Evolutionary conservation across 2,888 invertebrate species (phyloP), one percentile per base, ranked within the genome.

Genomic region (Ichneumoninae sp.): DNA sequence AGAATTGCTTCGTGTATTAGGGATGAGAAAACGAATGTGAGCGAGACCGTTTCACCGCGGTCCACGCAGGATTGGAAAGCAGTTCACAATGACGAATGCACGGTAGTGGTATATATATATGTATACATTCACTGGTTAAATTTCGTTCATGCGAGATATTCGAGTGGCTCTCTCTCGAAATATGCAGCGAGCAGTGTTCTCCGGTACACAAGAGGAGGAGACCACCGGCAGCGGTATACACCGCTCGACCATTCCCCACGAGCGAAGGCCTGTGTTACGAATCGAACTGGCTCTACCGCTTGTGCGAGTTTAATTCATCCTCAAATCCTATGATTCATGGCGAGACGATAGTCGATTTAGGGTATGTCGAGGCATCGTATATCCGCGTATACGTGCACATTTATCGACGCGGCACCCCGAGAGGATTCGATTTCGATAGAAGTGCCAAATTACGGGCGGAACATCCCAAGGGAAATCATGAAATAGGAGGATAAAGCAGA

Each of bases 321-420:
- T 90, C 84, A 91, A 92, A 93, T 92, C 92, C 91, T 88, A 84
- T 92, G 91, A 93, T 93, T 91, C 91, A 92, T 90, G 89, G 86
- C 87, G 87, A 52, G 68, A 69, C 80, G 79, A 84, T 84, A 72
- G 69, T 71, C 83, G 69, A 84, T 84, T 80, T 65, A 47, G 76
- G 54, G 70, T 54, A 66, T 16, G 36, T 33, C 71, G 44, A 47
- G 57, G 57, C 54, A 3, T 60, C n/a, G 57, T 72, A 57, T 74
- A 62, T 54, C 19, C 19, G 52, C 7, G 62, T 57, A 22, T 57
- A 33, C 30, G 16, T 4, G 44, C 16, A 8, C 22, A 30, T 36
- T 52, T 8, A 66, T 66, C 57, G 70, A 79, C 36, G 10, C 69
- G 33, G 40, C 71, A 22, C 80, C 66, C 44, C 75, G 50, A 68